A percentile compares a stretch with the other conserved stretches of the same genome.
Conservation (phyloP, 2,113 vertebrate genomes). For the Epinephelus moara region DNA sequence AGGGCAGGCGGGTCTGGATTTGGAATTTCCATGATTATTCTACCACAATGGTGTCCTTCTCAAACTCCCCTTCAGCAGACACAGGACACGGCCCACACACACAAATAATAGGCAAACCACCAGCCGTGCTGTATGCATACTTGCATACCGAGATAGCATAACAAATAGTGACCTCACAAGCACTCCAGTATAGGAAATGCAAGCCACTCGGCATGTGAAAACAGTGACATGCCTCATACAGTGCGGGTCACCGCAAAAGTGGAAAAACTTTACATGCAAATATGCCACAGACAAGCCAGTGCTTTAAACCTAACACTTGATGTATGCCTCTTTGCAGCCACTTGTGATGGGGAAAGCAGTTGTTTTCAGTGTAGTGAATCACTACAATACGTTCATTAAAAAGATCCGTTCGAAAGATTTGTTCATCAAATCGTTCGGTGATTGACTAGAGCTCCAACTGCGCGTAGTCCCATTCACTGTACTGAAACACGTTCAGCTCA, state of each 20-base stretch:
- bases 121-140: conserved; percentile 42
- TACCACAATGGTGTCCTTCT: conserved; percentile 67
- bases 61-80: conserved; percentile 55
- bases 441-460: too few relatives aligned
- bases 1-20: conserved; percentile 42
- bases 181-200: conserved; percentile 38
- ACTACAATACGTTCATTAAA: too few relatives aligned
- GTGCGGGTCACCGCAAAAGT: neutral
- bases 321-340: neutral
- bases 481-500: too few relatives aligned
- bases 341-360: neutral
- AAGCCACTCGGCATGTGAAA: conserved; percentile 38
- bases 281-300: neutral
- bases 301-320: neutral
- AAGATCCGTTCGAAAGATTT: too few relatives aligned
- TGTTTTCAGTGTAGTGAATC: too few relatives aligned
- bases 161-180: conserved; percentile 37
- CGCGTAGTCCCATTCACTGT: too few relatives aligned
- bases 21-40: conserved; percentile 61
- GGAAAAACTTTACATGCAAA: conserved; percentile 21
- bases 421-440: too few relatives aligned
- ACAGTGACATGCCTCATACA: conserved; percentile 22
- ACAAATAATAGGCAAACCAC: conserved; percentile 56
- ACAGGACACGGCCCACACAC: conserved; percentile 53
- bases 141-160: conserved; percentile 52